Conservation (phyloP, 92 coral and sea anemone genomes). For the Heteractis magnifica region DNA sequence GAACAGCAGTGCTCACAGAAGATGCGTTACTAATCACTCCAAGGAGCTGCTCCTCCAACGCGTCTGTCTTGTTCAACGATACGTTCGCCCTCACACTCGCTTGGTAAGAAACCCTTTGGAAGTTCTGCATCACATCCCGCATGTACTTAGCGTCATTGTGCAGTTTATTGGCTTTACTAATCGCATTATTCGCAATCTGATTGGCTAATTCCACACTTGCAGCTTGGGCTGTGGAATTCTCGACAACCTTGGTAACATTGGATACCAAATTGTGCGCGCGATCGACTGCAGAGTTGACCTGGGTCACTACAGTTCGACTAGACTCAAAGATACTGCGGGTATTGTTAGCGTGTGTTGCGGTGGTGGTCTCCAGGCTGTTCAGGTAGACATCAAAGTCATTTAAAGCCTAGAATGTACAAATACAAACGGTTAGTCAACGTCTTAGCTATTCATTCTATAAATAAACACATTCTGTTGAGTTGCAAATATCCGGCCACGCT, state of each 20-base stretch:
- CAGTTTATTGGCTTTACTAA: conserved; percentile 43
- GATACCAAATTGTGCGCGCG: conserved; percentile 54
- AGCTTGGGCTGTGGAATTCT: conserved; percentile 40
- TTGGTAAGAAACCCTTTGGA: conserved; percentile 36
- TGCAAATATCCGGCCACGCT: no score
- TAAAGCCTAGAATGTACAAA: neutral
- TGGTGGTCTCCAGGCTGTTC: neutral
- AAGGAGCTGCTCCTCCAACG: conserved; percentile 11
- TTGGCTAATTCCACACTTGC: conserved; percentile 23
- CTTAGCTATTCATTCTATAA: no score
- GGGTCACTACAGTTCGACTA: conserved; percentile 54
- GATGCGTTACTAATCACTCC: conserved; percentile 53
- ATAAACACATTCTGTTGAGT: no score
- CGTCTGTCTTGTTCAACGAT: conserved; percentile 26
- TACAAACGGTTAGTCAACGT: neutral
- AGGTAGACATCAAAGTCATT: conserved; percentile 7
- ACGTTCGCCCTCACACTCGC: conserved; percentile 46
- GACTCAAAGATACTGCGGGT: conserved; percentile 44
- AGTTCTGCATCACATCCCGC: conserved; percentile 52
- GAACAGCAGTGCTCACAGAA: conserved; percentile 42
- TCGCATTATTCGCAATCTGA: conserved; percentile 51
- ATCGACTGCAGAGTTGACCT: conserved; percentile 58
- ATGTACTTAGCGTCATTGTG: conserved; percentile 51
- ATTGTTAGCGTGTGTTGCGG: conserved; percentile 35
- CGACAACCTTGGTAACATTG: conserved; percentile 33